Evolutionary conservation across 2,797 vertebrate species (phyloP), one percentile per base, ranked within the genome.

Genomic region (Numenius phaeopus): DNA sequence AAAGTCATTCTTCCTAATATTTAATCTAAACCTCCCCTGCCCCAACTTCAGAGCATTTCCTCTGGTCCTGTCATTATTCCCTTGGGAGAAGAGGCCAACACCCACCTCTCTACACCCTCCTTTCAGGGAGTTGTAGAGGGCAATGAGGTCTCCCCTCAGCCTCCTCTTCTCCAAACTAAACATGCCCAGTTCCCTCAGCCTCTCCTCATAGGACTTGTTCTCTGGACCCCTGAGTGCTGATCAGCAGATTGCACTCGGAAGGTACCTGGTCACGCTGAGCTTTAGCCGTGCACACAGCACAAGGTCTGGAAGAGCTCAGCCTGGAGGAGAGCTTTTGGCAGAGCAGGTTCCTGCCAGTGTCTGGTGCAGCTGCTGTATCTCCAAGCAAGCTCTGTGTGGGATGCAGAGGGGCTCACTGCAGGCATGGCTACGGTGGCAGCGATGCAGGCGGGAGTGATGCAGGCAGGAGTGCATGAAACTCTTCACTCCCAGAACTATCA

Each of bases 221-320:
- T 47, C 46, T 47, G 22, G 21, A 47, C 23, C 46, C 46, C 46
- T 47, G 49, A 29, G 75, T 9, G 29, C 84, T 29, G 66, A 89
- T 79, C n/a, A 73, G 58, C 26, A n/a, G 37, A 20, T 2, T 47
- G 83, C 40, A 2, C 7, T 23, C 3, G 2, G 42, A 54, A 14
- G 24, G 14, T 32, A 22, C 58, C 75, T 65, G 85, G 21, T 58
- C 46, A 3, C 14, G 59, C 49, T 90, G 82, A 15, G 39, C 78
- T 73, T 79, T 20, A 54, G 21, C 7, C 3, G 1, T 4, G 5
- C 62, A 44, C 67, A 37, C 0, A 1, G 19, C 54, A 13, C 21
- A 1, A n/a, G 14, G 64, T 58, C 84, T 65, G 78, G 65, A 44
- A 11, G 34, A 29, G 75, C 82, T 71, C 82, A 84, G 47, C 47